A percentile compares a stretch with the other conserved stretches of the same genome.
Evolutionary conservation across 2,797 vertebrate species (phyloP).

Genomic region (Salarias fasciatus): DNA sequence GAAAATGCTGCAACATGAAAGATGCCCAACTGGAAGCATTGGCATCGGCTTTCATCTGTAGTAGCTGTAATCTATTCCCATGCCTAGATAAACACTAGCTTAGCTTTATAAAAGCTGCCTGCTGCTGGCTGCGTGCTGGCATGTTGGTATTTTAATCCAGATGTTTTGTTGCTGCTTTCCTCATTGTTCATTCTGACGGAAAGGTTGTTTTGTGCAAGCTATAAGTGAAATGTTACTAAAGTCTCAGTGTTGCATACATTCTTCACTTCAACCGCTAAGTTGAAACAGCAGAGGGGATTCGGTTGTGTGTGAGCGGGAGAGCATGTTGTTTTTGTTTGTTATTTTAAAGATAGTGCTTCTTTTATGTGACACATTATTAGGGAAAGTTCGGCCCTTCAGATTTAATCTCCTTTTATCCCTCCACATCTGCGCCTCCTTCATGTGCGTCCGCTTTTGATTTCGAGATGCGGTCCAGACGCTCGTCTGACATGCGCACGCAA

Average conservation of each 20-base stretch:
- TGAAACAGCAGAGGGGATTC: conserved; percentile 24
- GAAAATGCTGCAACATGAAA: too few species aligned
- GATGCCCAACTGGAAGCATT: too few species aligned
- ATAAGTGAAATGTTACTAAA: conserved; percentile 16
- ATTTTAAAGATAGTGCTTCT: conserved; percentile 12
- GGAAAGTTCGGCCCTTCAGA: conserved; percentile 21
- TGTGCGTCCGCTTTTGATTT: conserved; percentile 3
- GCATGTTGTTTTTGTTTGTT: background rate
- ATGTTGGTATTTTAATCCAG: too few species aligned
- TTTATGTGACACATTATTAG: conserved; percentile 41
- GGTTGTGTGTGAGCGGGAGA: conserved; percentile 11
- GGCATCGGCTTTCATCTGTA: too few species aligned
- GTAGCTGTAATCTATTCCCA: too few species aligned
- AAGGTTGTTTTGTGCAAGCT: conserved; percentile 8
- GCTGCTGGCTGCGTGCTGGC: too few species aligned
- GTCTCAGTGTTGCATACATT: conserved; percentile 14
- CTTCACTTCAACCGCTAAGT: conserved; percentile 27
- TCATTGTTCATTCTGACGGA: background rate
- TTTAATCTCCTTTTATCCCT: conserved; percentile 18
- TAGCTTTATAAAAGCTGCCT: too few species aligned
- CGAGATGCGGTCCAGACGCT: background rate
- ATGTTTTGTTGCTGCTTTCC: too few species aligned
- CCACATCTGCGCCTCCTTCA: conserved; percentile 22
- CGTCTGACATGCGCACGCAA: conserved; percentile 4
- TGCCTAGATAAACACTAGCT: too few species aligned